Base-by-base conservation (phyloP, 1,140 invertebrate genomes). In the Solen grandis region DNA sequence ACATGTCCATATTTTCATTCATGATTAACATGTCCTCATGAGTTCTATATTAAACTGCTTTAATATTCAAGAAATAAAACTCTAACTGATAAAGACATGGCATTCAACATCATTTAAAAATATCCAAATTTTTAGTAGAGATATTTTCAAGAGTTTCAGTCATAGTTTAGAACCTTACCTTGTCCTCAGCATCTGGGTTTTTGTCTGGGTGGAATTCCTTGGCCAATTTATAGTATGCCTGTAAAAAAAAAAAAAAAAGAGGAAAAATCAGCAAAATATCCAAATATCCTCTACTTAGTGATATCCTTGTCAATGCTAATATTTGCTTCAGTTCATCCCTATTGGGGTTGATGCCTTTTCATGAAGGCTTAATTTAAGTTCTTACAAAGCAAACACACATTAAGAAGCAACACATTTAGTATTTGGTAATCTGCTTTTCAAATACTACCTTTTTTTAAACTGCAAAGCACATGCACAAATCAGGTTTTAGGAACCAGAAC, bases 151-250 rank as follows among this genome's bases (percentile, higher is more conserved):
- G 0, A 41, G 5, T 4, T 33, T 5, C 27, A 66, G 31, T 69
- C 25, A 3, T 13, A 74, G 22, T 29, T 50, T 52, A 55, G 22
- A 65, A 70, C 27, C 31, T 68, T 87, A 91, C 90, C 85, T 91
- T 92, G 78, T 92, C 90, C 70, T 97, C 98, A 93, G 99, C 97
- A 94, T 97, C 97, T 22, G 99, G 98, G 93, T 99, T 99, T 93
- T 99, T 99, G 92, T 99, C 99, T 52, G 98, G 98, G 92, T 99
- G 99, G 91, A 98, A 99, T 93, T 99, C 99, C 13, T 99, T 94
- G 16, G 98, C 98, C 74, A 99, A 93, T 93, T 92, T 93, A 62
- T 92, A 86, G 83, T 94, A 94, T 46, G 93, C 92, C 90, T 94
- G 83, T 72, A 87, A 83, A 72, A 35, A 83, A 66, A 73, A 13